Percentiles rank a stretch among this genome's conserved stretches.
Conservation (phyloP, 1,140 invertebrate genomes). For the Cheumatopsyche charites region DNA sequence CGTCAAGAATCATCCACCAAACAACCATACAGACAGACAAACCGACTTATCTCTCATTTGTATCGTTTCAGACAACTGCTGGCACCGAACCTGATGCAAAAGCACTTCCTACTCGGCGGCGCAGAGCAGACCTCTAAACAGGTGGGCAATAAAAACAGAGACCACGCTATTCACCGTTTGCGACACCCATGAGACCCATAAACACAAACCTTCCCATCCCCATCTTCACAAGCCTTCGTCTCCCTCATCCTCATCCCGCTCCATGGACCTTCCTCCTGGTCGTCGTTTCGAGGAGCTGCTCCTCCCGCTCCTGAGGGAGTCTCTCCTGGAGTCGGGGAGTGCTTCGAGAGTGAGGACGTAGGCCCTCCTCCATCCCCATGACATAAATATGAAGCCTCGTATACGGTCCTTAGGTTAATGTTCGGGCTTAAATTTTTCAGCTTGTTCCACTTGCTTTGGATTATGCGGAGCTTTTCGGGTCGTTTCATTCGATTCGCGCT, state of each 20-base stretch:
- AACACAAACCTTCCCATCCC: background rate
- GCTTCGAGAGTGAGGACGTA: too few relatives aligned
- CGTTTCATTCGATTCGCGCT: background rate
- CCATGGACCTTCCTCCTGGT: background rate
- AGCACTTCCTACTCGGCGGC: constrained; percentile 75
- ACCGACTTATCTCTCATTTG: too few relatives aligned
- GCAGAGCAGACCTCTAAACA: constrained; percentile 73
- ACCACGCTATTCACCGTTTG: constrained; percentile 1
- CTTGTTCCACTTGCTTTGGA: background rate
- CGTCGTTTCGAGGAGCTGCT: too few relatives aligned
- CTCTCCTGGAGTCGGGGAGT: too few relatives aligned
- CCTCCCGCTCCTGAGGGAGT: too few relatives aligned
- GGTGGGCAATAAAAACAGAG: constrained; percentile 55
- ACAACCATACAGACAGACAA: too few relatives aligned
- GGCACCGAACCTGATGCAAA: constrained; percentile 82
- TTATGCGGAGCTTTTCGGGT: background rate
- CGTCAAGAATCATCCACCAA: too few relatives aligned
- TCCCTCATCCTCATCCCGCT: background rate
- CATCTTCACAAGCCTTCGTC: constrained; percentile 3
- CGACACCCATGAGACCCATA: constrained; percentile 25
- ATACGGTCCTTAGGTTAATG: too few relatives aligned
- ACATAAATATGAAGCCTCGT: background rate
- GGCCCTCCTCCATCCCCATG: too few relatives aligned
- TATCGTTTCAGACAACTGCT: constrained; percentile 74
- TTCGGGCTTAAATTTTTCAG: background rate